A percentile compares a stretch with the other conserved stretches of the same genome.
These are phyloP conservation scores for Stenodera caucasica DNA, from an alignment of 2,888 invertebrate genomes.

Conservation along the genomic window DNA sequence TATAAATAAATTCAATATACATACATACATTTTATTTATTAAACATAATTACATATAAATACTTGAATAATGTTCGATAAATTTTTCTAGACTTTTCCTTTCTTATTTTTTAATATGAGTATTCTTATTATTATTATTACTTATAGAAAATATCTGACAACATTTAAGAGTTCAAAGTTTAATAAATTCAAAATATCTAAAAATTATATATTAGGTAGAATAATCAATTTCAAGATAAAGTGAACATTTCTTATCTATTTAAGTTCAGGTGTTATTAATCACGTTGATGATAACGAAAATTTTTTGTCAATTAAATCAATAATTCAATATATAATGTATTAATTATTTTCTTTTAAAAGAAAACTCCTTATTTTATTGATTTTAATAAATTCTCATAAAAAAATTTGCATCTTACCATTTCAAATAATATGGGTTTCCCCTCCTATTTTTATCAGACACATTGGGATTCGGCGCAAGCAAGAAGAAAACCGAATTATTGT, in stretches of 20 bases:
- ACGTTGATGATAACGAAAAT: slow-evolving; percentile 1
- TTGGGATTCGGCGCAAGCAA: slow-evolving; percentile 31
- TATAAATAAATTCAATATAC: not conserved
- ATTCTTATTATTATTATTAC: not conserved
- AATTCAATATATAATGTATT: slow-evolving; percentile 5
- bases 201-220: too few relatives aligned
- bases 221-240: not conserved
- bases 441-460: slow-evolving; percentile 21
- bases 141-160: not conserved
- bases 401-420: slow-evolving; percentile 30
- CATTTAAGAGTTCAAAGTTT: not conserved
- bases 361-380: too few relatives aligned
- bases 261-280: not conserved
- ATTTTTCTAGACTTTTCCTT: not conserved
- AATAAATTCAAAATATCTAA: not conserved
- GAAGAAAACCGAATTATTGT: slow-evolving; percentile 12
- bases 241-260: not conserved
- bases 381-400: slow-evolving; percentile 8
- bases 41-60: not conserved
- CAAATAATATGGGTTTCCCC: slow-evolving; percentile 32
- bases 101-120: too few relatives aligned
- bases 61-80: not conserved
- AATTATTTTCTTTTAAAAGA: too few relatives aligned
- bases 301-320: not conserved
- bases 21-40: not conserved